Base-by-base conservation (phyloP, 30 jellyfish, hydroid and myxozoan genomes). In the Rhopilema esculentum region DNA sequence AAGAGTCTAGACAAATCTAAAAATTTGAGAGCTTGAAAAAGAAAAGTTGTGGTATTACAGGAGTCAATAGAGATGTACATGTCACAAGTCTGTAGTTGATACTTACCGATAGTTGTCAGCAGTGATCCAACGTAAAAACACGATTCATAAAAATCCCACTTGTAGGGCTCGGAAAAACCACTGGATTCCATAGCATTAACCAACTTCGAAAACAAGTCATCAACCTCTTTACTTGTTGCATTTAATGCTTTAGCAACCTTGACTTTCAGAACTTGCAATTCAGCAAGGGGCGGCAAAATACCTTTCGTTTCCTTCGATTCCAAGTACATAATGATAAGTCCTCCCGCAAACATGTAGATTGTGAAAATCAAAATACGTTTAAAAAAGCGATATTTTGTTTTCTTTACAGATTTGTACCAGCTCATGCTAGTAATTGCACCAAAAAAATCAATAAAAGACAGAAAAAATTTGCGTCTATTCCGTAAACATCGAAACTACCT, bases 51-150 rank as follows among this genome's bases (percentile, higher is more conserved):
- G n/a, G n/a, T n/a, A n/a, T n/a, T n/a, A n/a, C n/a, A n/a, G n/a
- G n/a, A n/a, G n/a, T n/a, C n/a, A n/a, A n/a, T n/a, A 20, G 67
- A 20, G 67, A 20, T 16, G 67, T 51, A 51, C 67, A 12, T 51
- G 20, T 16, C 20, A 51, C 20, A 51, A 12, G 16, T 51, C 16
- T 51, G 19, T 20, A 51, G 20, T 20, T 2, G 19, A 18, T 28
- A 69, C 80, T 69, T 69, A 69, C 80, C 80, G 27, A 69, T 69
- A 8, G 80, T 69, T 69, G 80, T 69, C 80, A 69, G 57, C 50
- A 69, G n/a, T 20, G 80, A 12, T 31, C 80, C 80, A 69, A 31
- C 80, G 29, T 21, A 69, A 30, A 69, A 69, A 69, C 29, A 69
- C 16, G 80, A 69, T 69, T 69, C 80, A n/a, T 18, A 69, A 69